Conservation (phyloP, 2,113 vertebrate genomes). For the Cyprinodon brontotheroides region DNA sequence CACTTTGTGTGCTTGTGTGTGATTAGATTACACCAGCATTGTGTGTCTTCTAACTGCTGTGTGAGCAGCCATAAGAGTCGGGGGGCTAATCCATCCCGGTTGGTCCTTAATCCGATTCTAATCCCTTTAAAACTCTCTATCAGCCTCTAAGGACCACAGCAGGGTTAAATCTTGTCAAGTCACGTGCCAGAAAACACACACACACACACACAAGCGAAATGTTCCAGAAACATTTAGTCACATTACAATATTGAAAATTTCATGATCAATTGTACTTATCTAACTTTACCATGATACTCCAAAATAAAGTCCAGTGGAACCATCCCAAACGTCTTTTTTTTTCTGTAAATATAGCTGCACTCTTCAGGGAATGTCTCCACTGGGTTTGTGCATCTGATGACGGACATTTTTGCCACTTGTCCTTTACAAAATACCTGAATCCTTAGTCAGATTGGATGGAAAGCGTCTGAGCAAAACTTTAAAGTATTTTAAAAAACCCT, state of each 20-base stretch:
- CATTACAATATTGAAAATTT: background rate
- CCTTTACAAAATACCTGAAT: too few species aligned
- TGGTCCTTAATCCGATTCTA: slow-evolving; percentile 71
- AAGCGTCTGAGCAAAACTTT: too few species aligned
- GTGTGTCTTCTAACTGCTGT: slow-evolving; percentile 36
- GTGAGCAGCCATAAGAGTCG: slow-evolving; percentile 54
- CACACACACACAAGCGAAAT: slow-evolving; percentile 7
- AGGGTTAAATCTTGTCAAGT: slow-evolving; percentile 55
- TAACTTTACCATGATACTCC: background rate
- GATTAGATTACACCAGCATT: slow-evolving; percentile 2
- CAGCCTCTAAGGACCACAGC: slow-evolving; percentile 54
- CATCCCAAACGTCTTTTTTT: background rate
- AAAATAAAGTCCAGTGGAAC: too few species aligned
- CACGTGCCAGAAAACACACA: slow-evolving; percentile 13
- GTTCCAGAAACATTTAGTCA: background rate
- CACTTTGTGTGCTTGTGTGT: slow-evolving; percentile 1
- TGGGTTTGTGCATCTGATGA: too few species aligned
- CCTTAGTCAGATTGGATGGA: too few species aligned
- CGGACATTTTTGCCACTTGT: too few species aligned
- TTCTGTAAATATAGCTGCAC: background rate
- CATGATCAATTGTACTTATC: background rate
- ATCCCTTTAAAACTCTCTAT: slow-evolving; percentile 75
- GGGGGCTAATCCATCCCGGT: slow-evolving; percentile 67
- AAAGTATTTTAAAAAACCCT: too few species aligned
- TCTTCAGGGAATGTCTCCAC: too few species aligned